A percentile compares a stretch with the other conserved stretches of the same genome.
Conservation (phyloP, 2,797 vertebrate species). For the Bradypodion ventrale region DNA sequence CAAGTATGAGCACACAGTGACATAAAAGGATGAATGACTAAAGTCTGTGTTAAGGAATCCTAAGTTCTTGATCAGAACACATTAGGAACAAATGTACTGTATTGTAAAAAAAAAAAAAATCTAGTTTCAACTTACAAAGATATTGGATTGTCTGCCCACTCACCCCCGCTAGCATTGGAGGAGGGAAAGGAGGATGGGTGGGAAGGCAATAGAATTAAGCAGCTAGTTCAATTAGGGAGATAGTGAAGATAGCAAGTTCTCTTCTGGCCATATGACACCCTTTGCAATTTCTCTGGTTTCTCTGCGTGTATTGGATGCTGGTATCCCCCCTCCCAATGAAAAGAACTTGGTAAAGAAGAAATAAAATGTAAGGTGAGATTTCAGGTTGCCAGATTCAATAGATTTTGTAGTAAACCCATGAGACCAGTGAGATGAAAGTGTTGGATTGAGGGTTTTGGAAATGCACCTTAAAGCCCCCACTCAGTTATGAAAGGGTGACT, state of each 20-base stretch:
- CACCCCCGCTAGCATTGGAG: not conserved
- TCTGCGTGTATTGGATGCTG: not conserved
- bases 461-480: too few species aligned
- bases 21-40: not conserved
- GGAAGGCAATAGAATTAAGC: not conserved
- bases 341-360: not conserved
- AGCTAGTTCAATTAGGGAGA: not conserved
- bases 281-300: not conserved
- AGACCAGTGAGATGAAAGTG: too few species aligned
- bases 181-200: not conserved
- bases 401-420: too few species aligned
- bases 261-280: not conserved
- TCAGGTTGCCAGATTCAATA: too few species aligned
- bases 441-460: too few species aligned
- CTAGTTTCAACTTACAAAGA: too few species aligned
- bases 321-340: too few species aligned
- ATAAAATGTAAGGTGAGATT: too few species aligned
- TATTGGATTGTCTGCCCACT: too few species aligned
- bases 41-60: not conserved
- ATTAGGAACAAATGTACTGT: not conserved
- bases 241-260: not conserved
- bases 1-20: not conserved
- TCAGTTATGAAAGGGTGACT: too few species aligned
- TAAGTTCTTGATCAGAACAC: not conserved
- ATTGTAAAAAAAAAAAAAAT: not conserved